A percentile compares a stretch with the other conserved stretches of the same genome.
phyloP scores from a whole-genome alignment of 1,140 invertebrate species.

The Xylocopa sonorina region DNA sequence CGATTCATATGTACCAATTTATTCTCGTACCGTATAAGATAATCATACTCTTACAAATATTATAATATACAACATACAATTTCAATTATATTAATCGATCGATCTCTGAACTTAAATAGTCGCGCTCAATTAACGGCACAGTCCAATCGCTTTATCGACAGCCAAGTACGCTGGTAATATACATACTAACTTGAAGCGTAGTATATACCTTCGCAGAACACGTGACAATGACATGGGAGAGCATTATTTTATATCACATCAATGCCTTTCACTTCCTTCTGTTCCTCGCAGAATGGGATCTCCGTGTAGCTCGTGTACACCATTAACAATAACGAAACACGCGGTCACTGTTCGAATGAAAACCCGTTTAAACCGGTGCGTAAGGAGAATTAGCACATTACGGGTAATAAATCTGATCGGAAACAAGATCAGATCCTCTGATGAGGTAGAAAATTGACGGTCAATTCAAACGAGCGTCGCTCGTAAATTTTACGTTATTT shows the following conservation, averaged over 20 bases:
- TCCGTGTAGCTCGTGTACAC: too few relatives aligned
- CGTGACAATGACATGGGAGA: not conserved
- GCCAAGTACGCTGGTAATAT: not conserved
- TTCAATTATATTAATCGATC: not conserved
- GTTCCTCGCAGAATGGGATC: not conserved
- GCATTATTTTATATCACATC: constrained; percentile 2
- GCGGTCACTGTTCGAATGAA: not conserved
- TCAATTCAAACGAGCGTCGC: not conserved
- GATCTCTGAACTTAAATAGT: not conserved
- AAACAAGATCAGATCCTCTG: not conserved
- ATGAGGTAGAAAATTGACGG: not conserved
- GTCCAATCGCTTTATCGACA: not conserved
- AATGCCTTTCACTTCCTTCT: not conserved
- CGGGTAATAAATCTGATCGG: not conserved
- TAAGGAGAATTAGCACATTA: not conserved
- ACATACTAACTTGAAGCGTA: not conserved
- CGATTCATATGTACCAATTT: not conserved
- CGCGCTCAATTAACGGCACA: not conserved
- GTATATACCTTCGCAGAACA: not conserved
- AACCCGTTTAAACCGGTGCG: not conserved
- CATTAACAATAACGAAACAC: not conserved
- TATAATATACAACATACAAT: not conserved
- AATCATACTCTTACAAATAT: not conserved
- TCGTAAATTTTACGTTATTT: not conserved
- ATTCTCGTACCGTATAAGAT: not conserved